Conservation (phyloP, 2,113 vertebrate species). For the Alouatta palliata region DNA sequence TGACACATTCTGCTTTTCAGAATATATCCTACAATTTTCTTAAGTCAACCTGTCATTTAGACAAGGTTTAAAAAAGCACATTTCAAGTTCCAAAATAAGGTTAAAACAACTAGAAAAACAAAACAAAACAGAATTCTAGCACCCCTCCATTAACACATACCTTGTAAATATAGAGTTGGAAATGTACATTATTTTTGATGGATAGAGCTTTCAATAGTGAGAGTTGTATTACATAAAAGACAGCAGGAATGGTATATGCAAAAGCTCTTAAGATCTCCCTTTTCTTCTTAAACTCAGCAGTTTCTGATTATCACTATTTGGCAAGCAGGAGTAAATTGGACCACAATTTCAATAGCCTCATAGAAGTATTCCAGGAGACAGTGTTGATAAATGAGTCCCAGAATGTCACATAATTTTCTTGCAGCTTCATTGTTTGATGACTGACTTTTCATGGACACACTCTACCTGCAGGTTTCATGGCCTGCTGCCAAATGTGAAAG, state of each 20-base stretch:
- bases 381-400: background rate
- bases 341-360: slow-evolving; percentile 33
- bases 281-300: slow-evolving; percentile 34
- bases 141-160: background rate
- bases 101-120: slow-evolving; percentile 56
- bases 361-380: slow-evolving; percentile 38
- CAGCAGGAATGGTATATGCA: slow-evolving; percentile 20
- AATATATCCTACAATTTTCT: slow-evolving; percentile 50
- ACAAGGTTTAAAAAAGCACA: slow-evolving; percentile 16
- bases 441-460: background rate
- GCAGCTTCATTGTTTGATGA: slow-evolving; percentile 11
- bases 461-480: background rate
- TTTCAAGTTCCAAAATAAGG: slow-evolving; percentile 44
- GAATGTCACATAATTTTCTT: background rate
- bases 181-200: slow-evolving; percentile 29
- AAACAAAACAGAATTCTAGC: slow-evolving; percentile 19
- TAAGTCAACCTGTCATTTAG: slow-evolving; percentile 34
- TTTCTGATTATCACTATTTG: slow-evolving; percentile 51
- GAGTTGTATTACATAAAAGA: slow-evolving; percentile 45
- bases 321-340: slow-evolving; percentile 30
- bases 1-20: background rate
- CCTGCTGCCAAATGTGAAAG: background rate
- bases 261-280: slow-evolving; percentile 38
- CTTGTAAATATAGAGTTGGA: slow-evolving; percentile 18
- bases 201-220: slow-evolving; percentile 20